Evolutionary conservation across 2,113 vertebrate species (phyloP).

Genomic region (Scolopax mira): DNA sequence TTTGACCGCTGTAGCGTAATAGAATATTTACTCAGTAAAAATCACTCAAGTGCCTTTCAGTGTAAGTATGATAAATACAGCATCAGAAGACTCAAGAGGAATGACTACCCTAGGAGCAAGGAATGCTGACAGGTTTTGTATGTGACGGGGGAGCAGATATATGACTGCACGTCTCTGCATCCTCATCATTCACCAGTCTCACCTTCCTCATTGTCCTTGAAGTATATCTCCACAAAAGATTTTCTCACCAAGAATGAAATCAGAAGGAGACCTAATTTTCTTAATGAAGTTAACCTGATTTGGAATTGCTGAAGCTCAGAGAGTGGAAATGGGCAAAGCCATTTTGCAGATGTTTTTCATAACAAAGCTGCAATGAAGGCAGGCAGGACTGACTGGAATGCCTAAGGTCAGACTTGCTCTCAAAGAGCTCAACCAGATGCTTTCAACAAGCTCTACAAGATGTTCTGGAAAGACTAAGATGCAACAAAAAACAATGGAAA

Average conservation of each 20-base stretch:
- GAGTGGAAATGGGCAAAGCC: neutral
- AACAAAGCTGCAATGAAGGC: neutral
- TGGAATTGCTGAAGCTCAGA: neutral
- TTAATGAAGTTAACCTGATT: neutral
- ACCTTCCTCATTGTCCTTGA: neutral
- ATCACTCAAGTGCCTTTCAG: neutral
- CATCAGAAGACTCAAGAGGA: neutral
- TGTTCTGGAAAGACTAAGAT: neutral
- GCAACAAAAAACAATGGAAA: neutral
- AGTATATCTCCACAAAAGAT: neutral
- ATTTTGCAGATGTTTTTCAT: neutral
- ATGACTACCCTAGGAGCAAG: neutral
- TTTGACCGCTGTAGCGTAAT: neutral
- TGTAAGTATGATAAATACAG: neutral
- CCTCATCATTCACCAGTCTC: neutral
- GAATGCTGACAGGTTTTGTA: neutral
- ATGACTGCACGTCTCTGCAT: neutral
- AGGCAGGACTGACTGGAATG: neutral
- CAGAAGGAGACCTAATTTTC: neutral
- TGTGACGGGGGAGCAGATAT: neutral
- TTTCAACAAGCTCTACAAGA: neutral
- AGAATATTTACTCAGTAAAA: neutral
- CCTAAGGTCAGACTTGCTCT: neutral
- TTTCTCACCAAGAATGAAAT: neutral
- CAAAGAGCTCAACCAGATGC: neutral